phyloP scores from a whole-genome alignment of 2,888 invertebrate genomes.

The Cheilosia variabilis region DNA sequence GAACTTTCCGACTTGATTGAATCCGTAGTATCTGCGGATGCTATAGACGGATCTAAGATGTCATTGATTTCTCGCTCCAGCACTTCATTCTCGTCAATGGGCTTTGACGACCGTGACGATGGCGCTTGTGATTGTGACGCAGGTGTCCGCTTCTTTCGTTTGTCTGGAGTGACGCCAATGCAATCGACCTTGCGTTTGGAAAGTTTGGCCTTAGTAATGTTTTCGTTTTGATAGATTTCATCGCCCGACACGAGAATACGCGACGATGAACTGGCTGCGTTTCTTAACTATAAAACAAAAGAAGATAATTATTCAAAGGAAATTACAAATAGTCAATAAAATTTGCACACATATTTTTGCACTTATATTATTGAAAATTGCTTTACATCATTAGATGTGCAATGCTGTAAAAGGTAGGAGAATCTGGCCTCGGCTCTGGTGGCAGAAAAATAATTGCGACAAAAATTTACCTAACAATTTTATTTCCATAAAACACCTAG shows the following conservation, averaged over 20 bases:
- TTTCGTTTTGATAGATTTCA: conserved; percentile 80
- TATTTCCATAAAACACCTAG: too few relatives aligned
- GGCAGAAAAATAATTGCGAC: too few relatives aligned
- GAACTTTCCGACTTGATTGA: conserved; percentile 44
- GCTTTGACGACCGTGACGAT: neutral
- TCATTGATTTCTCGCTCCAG: conserved; percentile 41
- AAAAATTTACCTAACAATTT: too few relatives aligned
- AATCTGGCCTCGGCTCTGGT: too few relatives aligned
- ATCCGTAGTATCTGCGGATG: conserved; percentile 40
- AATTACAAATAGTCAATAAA: too few relatives aligned
- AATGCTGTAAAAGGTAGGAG: too few relatives aligned
- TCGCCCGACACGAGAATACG: conserved; percentile 78
- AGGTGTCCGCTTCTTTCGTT: conserved; percentile 44
- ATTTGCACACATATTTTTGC: too few relatives aligned
- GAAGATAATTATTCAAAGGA: neutral
- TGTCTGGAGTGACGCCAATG: conserved; percentile 20
- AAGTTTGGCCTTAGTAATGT: conserved; percentile 77
- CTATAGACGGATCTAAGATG: conserved; percentile 23
- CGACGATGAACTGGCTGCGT: conserved; percentile 76
- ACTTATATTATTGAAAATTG: too few relatives aligned
- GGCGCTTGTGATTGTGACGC: neutral
- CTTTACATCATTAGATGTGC: too few relatives aligned
- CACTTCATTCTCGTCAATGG: conserved; percentile 26
- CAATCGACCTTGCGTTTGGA: conserved; percentile 76
- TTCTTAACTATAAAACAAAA: conserved; percentile 61